phyloP scores from a whole-genome alignment of 92 coral and sea anemone genomes.

The Porites lobata region DNA sequence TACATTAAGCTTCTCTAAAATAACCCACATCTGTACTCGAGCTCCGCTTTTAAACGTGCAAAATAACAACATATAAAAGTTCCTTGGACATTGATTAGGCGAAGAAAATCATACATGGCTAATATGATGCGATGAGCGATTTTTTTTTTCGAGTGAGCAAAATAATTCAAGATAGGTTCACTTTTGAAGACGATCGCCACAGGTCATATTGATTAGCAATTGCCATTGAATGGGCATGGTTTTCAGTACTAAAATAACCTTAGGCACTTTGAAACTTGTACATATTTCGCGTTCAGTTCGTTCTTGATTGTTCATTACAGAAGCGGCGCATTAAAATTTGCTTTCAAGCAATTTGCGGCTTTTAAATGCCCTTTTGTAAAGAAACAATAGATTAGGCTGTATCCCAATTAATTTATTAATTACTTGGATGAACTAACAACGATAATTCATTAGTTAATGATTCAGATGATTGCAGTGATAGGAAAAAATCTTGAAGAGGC shows the following conservation, averaged over 20 bases:
- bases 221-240: conserved; percentile 6
- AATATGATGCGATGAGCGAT: no score
- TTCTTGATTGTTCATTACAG: background rate
- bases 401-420: conserved; percentile 40
- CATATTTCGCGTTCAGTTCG: no score
- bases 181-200: no score
- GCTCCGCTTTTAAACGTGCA: no score
- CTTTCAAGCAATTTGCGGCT: conserved; percentile 33
- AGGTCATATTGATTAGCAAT: no score
- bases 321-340: conserved; percentile 9
- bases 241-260: background rate
- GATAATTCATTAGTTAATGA: background rate
- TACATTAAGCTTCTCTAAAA: no score
- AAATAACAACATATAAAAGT: no score
- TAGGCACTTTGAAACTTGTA: background rate
- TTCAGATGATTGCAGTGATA: conserved; percentile 16
- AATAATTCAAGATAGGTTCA: no score
- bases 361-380: conserved; percentile 29
- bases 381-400: conserved; percentile 32
- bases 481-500: background rate
- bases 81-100: no score
- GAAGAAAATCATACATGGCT: no score
- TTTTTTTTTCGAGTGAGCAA: no score
- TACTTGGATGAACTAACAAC: conserved; percentile 9
- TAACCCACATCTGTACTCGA: no score